Conservation (phyloP, 2,888 invertebrate species). For the Cantharis rustica region DNA sequence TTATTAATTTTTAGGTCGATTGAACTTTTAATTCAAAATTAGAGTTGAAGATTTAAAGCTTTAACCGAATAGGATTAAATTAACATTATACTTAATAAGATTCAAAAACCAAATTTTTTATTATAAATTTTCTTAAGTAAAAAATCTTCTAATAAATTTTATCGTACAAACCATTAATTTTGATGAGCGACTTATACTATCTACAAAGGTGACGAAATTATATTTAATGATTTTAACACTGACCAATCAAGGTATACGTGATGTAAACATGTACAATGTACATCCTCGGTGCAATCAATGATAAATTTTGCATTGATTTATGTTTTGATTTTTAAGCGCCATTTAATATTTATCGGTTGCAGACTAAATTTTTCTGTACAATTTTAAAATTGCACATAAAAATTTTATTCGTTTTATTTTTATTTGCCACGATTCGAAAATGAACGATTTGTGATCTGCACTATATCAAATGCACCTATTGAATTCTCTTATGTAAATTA, state of each 20-base stretch:
- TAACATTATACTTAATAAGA: background rate
- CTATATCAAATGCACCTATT: background rate
- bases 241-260: background rate
- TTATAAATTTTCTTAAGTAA: background rate
- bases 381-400: background rate
- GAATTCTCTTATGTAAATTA: background rate
- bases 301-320: background rate
- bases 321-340: background rate
- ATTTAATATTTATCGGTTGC: background rate
- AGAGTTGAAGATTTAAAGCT: background rate
- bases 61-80: background rate
- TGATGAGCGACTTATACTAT: too few species aligned
- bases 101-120: background rate
- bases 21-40: constrained; percentile 10
- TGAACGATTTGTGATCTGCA: background rate
- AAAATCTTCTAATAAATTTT: background rate
- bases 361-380: background rate
- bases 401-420: background rate
- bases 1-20: constrained; percentile 19
- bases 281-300: background rate
- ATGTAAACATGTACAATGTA: background rate
- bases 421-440: background rate
- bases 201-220: background rate
- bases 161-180: background rate
- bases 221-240: background rate